Conservation (phyloP, 2,888 invertebrate species). For the Cephus rjabovi region DNA sequence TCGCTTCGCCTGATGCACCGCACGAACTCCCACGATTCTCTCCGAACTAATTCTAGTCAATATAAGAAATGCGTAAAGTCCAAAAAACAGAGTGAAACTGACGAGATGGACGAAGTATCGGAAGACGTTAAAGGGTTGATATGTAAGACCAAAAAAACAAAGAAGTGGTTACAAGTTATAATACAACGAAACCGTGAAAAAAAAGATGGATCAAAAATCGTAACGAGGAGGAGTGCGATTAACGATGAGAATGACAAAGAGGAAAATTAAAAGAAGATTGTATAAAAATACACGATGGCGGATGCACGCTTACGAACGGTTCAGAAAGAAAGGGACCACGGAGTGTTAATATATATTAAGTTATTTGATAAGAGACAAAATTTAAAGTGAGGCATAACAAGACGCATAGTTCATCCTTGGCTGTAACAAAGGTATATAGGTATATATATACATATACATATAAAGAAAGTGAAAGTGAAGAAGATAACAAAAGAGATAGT, state of each 20-base stretch:
- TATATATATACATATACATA: slow-evolving; percentile 12
- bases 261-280: background rate
- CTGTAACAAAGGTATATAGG: slow-evolving; percentile 24
- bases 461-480: background rate
- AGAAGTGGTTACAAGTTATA: slow-evolving; percentile 16
- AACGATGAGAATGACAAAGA: background rate
- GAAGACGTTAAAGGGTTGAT: background rate
- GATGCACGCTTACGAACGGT: background rate
- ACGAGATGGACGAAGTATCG: background rate
- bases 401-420: slow-evolving; percentile 29
- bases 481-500: slow-evolving; percentile 4
- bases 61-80: background rate
- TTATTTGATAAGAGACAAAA: slow-evolving; percentile 7
- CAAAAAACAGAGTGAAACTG: background rate
- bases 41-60: slow-evolving; percentile 3
- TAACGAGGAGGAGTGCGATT: background rate
- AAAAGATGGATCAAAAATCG: background rate
- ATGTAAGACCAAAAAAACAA: background rate
- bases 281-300: background rate
- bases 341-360: slow-evolving; percentile 13
- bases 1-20: background rate
- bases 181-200: slow-evolving; percentile 39
- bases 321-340: slow-evolving; percentile 35
- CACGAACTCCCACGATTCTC: background rate
- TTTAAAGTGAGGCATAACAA: slow-evolving; percentile 11